These are phyloP conservation scores for Malurus splendens DNA, from an alignment of 2,797 vertebrate genomes.

Conservation along the genomic window DNA sequence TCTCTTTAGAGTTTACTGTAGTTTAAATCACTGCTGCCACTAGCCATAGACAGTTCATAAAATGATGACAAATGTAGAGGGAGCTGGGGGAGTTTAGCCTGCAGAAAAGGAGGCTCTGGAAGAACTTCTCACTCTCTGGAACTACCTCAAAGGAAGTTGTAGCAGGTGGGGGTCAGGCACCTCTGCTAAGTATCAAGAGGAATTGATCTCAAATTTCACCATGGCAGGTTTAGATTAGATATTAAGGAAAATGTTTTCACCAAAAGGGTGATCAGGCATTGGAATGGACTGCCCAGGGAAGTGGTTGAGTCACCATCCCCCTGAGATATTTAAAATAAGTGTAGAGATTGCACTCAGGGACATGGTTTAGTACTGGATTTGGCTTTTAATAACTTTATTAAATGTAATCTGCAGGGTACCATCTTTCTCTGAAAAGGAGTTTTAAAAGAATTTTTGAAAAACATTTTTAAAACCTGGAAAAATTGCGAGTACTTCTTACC, in stretches of 20 bases:
- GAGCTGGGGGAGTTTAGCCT: background rate
- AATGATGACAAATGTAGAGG: background rate
- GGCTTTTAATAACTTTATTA: background rate
- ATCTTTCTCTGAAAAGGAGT: background rate
- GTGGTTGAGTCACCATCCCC: background rate
- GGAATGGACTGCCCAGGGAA: background rate
- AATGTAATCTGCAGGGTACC: background rate
- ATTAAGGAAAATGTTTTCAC: background rate
- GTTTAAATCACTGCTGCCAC: background rate
- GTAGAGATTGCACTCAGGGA: background rate
- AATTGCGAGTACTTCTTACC: background rate
- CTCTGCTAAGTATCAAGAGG: background rate
- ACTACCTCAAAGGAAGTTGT: background rate
- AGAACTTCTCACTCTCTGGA: background rate
- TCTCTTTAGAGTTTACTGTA: background rate
- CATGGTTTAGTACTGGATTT: background rate
- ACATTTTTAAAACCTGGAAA: background rate
- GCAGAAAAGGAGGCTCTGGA: background rate
- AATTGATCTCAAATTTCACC: background rate
- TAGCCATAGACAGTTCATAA: fast-evolving
- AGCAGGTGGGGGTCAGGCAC: background rate
- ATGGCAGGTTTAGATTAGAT: background rate
- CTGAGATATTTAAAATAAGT: background rate
- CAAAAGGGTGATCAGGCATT: fast-evolving
- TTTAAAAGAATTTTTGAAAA: background rate